These are phyloP conservation scores for Oryctolagus cuniculus DNA, from an alignment of 2,113 vertebrate genomes.

Conservation along the genomic window mOryCun1.1 NC_091434.1:133818001-133818500, in stretches of 20 bases:
- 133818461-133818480: background rate
- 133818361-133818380: background rate
- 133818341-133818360: background rate
- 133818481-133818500: background rate
- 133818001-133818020: no score
- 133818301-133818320: background rate
- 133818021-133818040: no score
- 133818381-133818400: background rate
- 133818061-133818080: no score
- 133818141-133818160: constrained; percentile 1
- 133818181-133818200: background rate
- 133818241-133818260: background rate
- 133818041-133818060: no score
- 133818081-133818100: no score
- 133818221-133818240: background rate
- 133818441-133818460: background rate
- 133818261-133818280: background rate
- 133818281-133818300: background rate
- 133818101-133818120: background rate
- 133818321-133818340: background rate
- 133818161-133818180: background rate
- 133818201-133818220: background rate
- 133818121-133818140: background rate
- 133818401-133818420: background rate
- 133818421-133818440: background rate